These are phyloP conservation scores for Perccottus glenii DNA, from an alignment of 2,113 vertebrate species.

Conservation along the genomic window DNA sequence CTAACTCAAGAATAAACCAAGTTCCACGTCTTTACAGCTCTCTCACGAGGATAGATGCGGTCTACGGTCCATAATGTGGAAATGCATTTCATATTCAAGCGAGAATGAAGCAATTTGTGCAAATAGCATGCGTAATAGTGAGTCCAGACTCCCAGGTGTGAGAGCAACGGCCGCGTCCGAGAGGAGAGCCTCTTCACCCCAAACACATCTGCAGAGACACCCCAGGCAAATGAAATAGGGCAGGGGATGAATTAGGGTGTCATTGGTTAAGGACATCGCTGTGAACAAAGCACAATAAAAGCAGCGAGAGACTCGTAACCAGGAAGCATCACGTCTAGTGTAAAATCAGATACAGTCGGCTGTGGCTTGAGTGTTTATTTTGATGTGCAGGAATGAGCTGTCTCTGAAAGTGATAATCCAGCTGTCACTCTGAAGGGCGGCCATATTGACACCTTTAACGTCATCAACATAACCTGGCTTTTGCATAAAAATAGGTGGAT, in stretches of 20 bases:
- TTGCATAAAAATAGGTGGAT: neutral
- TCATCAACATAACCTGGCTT: slow-evolving; percentile 18
- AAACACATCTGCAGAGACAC: slow-evolving; percentile 51
- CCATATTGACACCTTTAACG: slow-evolving; percentile 29
- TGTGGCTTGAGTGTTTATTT: slow-evolving; percentile 40
- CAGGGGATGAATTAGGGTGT: slow-evolving; percentile 64
- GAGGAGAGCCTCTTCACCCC: slow-evolving; percentile 61
- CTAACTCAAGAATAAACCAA: slow-evolving; percentile 38
- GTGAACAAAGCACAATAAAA: slow-evolving; percentile 35
- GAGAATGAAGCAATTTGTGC: slow-evolving; percentile 78
- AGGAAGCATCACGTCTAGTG: slow-evolving; percentile 33
- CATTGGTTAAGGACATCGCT: slow-evolving; percentile 69
- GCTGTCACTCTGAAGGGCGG: slow-evolving; percentile 52
- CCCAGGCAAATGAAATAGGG: slow-evolving; percentile 44
- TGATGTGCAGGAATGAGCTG: slow-evolving; percentile 52
- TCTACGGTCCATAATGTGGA: slow-evolving; percentile 43
- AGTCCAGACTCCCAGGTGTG: slow-evolving; percentile 61
- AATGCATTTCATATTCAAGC: slow-evolving; percentile 71
- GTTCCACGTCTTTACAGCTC: slow-evolving; percentile 34
- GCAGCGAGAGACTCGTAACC: slow-evolving; percentile 41
- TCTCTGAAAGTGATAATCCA: slow-evolving; percentile 57
- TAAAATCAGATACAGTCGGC: slow-evolving; percentile 47
- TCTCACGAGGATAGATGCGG: slow-evolving; percentile 38
- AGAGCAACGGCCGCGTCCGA: slow-evolving; percentile 30
- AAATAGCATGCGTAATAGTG: slow-evolving; percentile 69